Conservation (phyloP, 2,113 vertebrate species). For the Penelope pileata region DNA sequence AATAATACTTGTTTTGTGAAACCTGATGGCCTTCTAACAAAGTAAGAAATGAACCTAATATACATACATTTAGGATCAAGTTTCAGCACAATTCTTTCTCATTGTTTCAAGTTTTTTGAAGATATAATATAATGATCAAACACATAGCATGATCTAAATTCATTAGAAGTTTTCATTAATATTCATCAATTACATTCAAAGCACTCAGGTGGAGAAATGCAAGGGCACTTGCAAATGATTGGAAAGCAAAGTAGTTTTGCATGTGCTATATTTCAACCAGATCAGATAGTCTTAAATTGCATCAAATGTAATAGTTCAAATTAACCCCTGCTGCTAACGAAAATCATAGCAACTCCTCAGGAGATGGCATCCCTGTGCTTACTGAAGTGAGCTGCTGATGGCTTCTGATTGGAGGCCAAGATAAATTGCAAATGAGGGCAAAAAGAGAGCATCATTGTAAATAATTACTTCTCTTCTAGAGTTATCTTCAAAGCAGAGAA, state of each 20-base stretch:
- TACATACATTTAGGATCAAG: neutral
- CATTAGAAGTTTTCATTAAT: slow-evolving; percentile 27
- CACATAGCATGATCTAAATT: slow-evolving; percentile 15
- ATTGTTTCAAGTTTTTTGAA: slow-evolving; percentile 18
- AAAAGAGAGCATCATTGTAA: neutral
- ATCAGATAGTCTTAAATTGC: neutral
- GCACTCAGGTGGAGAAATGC: slow-evolving; percentile 3
- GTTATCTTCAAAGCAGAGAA: neutral
- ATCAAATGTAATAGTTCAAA: neutral
- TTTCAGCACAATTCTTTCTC: neutral
- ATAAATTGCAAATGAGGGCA: neutral
- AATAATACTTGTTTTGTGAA: neutral
- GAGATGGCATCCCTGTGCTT: neutral
- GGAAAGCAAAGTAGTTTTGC: neutral
- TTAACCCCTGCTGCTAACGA: neutral
- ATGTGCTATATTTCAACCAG: neutral
- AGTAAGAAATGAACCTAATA: neutral
- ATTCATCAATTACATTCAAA: slow-evolving; percentile 32
- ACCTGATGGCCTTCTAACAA: neutral
- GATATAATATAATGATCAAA: slow-evolving; percentile 35
- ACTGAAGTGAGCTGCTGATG: neutral
- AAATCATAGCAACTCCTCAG: neutral
- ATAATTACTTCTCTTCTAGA: neutral
- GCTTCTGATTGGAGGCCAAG: neutral
- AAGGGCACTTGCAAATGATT: slow-evolving; percentile 6